Evolutionary conservation across 2,888 invertebrate species (phyloP), one percentile per base, ranked within the genome.

Genomic region (Arge pagana): DNA sequence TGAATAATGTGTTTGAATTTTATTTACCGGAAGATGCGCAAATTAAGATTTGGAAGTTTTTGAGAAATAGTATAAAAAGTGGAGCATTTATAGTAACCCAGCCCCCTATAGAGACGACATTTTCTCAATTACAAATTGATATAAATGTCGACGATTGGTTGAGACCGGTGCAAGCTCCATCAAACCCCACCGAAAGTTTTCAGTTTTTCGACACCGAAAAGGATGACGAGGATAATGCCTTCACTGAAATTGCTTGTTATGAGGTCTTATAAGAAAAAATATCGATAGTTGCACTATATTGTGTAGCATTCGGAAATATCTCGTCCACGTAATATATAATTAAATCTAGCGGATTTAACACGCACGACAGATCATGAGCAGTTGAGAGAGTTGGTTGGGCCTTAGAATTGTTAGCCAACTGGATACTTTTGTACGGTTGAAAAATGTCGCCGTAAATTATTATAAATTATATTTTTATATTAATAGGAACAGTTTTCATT

Each of bases 1-100:
- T 88, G 50, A 83, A 88, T 61, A 89, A 88, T 75, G 83, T 85
- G 2, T 82, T 88, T 66, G 86, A 87, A 64, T 88, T 87, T 68
- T 88, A 88, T 76, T 76, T 85, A 53, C 74, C 82, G 33, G 68
- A 74, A 49, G 79, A 81, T 24, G 79, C 81, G 50, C 87, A 88
- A 66, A 80, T 74, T 55, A 69, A 80, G 59, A 80, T 85, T 58
- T 87, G 87, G 87, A 70, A 76, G 54, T 85, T 83, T 65, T 77
- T 87, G 6, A 80, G 79, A 54, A 74, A 79, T 50, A 70, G 79
- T 59, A 69, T 84, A 0, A 82, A 79, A 62, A 80, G 80, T 60
- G 84, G 83, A 13, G 79, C 82, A 26, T 78, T 83, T 55, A 62
- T 87, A n/a, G 77, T 87, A 11, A 81, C 81, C 4, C 80, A 81